Conservation (phyloP, 2,888 invertebrate species). For the Scelioninae gen. 1 region DNA sequence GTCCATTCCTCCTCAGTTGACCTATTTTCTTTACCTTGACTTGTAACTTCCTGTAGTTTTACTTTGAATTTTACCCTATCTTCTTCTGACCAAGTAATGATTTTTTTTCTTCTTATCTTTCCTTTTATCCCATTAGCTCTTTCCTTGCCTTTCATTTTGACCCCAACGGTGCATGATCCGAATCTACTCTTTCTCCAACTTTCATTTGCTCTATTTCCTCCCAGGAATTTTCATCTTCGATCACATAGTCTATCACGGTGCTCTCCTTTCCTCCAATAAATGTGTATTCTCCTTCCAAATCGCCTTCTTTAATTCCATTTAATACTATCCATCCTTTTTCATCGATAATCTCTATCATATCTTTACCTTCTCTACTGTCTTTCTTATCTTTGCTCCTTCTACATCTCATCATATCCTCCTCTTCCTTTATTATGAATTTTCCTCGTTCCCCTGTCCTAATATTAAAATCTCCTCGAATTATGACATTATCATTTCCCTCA, state of each 20-base stretch:
- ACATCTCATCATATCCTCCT: background rate
- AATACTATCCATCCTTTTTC: conserved; percentile 1
- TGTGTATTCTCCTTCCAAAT: conserved; percentile 1
- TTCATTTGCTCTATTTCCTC: background rate
- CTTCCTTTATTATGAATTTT: background rate
- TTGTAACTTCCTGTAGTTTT: background rate
- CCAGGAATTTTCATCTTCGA: background rate
- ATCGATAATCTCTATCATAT: background rate
- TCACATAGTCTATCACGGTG: background rate
- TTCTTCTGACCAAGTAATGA: background rate
- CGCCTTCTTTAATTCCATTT: conserved; percentile 4
- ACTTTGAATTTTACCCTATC: background rate
- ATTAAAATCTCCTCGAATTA: conserved; percentile 41
- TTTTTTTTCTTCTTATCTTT: background rate
- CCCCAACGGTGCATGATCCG: background rate
- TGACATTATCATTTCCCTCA: conserved; percentile 5
- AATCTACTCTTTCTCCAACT: background rate
- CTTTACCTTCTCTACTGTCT: background rate
- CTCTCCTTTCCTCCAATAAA: conserved; percentile 11
- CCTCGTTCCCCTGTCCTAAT: conserved; percentile 26
- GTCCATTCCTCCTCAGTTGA: no score
- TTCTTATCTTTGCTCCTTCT: background rate
- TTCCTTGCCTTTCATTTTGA: background rate
- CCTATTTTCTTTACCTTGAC: no score
- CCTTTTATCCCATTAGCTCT: background rate